These are phyloP conservation scores for Clamator glandarius DNA, from an alignment of 2,797 vertebrate genomes.

Conservation along the genomic window DNA sequence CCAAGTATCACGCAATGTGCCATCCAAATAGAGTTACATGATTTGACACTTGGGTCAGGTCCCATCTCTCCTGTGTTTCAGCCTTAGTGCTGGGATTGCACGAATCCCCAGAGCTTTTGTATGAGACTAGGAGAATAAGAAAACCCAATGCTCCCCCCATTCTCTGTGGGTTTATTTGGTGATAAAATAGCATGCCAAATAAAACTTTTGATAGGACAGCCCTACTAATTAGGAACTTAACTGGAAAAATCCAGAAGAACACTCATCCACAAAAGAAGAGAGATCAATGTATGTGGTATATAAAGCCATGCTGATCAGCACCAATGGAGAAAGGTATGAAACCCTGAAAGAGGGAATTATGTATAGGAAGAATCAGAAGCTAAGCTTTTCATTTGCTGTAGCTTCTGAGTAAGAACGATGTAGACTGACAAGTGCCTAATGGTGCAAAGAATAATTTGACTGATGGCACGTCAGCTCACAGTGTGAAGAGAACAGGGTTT, in stretches of 20 bases:
- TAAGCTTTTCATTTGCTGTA: not conserved
- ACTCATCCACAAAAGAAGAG: not conserved
- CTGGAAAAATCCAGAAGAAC: not conserved
- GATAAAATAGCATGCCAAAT: not conserved
- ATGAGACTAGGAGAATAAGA: not conserved
- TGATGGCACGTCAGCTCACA: not conserved
- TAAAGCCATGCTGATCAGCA: not conserved
- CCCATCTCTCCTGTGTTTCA: not conserved
- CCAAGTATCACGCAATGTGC: accelerated
- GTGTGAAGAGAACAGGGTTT: not conserved
- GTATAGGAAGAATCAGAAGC: not conserved
- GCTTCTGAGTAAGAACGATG: not conserved
- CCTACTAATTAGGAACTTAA: not conserved
- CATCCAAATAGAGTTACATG: not conserved
- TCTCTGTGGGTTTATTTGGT: not conserved
- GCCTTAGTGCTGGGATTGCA: not conserved
- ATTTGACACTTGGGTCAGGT: not conserved
- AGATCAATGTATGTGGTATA: not conserved
- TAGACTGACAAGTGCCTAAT: conserved; percentile 23
- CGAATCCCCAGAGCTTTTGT: not conserved
- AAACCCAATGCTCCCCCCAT: not conserved
- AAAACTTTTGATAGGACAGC: not conserved
- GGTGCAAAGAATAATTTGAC: conserved; percentile 15
- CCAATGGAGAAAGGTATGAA: not conserved
- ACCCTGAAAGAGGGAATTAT: not conserved